Base-by-base conservation (phyloP, 2,888 invertebrate genomes). In the Cistogaster globosa region DNA sequence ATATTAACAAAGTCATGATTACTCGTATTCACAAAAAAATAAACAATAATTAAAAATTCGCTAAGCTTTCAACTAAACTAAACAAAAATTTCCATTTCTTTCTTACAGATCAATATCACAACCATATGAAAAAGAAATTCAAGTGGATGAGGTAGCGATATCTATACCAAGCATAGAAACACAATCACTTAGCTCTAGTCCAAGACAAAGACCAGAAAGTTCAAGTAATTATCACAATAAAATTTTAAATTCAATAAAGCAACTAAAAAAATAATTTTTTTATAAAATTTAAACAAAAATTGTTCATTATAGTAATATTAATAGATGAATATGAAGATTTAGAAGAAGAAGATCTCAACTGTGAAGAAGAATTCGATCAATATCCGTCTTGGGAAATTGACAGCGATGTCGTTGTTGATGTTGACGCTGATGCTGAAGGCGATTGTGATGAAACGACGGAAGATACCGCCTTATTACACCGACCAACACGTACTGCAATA, bases 151-250 rank as follows among this genome's bases (percentile, higher is more conserved):
- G 62, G 84, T 86, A 79, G 82, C 86, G 69, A 86, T 87, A 84
- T 74, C 85, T 77, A 86, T 87, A 86, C 86, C 87, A 51, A 79
- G 69, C 68, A 85, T 82, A 62, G 87, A 87, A 79, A 80, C 90
- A 81, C 88, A 90, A 87, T 89, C 90, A 69, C 87, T 90, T 87
- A 89, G 89, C 69, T 88, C 88, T 77, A 94, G 94, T 85, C 92
- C 93, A 69, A 94, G 94, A 84, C 94, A 94, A 87, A 93, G 93
- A 88, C 95, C 94, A 65, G 95, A 95, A 92, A 95, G 95, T 93
- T 95, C 95, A 93, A 95, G 95, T 95, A 93, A 93, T 26, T 42
- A 14, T 7, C 6, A 12, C 0, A 8, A 22, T 0, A 18, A 38
- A 42, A 38, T n/a, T 32, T 16, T 32, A 6, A 32, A 32, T 32